Evolutionary conservation across 2,113 vertebrate species (phyloP).

Genomic region (Clarias batrachus): DNA sequence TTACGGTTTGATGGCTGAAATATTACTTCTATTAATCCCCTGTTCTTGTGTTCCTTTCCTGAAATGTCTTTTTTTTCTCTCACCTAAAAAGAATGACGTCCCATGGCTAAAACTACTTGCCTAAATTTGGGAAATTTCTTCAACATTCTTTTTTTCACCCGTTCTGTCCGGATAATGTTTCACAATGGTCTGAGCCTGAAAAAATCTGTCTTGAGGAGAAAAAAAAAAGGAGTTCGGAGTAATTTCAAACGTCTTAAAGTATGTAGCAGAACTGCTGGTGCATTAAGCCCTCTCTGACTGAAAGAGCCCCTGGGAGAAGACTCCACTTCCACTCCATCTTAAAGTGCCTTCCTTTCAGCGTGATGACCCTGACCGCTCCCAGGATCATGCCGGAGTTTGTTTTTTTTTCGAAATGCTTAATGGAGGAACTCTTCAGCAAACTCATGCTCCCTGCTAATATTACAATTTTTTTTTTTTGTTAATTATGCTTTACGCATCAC

Average conservation of each 20-base stretch:
- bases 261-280: background rate
- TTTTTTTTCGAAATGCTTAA: background rate
- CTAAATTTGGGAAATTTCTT: conserved; percentile 38
- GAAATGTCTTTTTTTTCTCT: conserved; percentile 38
- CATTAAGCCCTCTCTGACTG: conserved; percentile 3
- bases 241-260: conserved; percentile 19
- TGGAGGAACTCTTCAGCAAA: background rate
- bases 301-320: conserved; percentile 7
- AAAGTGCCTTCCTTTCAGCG: background rate
- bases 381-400: background rate
- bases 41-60: conserved; percentile 33
- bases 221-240: conserved; percentile 1
- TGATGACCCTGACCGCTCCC: background rate
- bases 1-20: conserved; percentile 30
- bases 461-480: background rate
- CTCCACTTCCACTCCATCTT: background rate
- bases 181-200: background rate
- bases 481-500: background rate
- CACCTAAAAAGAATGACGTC: conserved; percentile 40
- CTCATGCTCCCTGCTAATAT: background rate
- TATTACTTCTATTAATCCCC: conserved; percentile 45
- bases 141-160: background rate
- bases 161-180: background rate
- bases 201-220: conserved; percentile 9
- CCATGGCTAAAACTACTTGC: conserved; percentile 38